These are phyloP conservation scores for Chrysina gloriosa DNA, from an alignment of 2,888 invertebrate genomes.

Conservation along the genomic window DNA sequence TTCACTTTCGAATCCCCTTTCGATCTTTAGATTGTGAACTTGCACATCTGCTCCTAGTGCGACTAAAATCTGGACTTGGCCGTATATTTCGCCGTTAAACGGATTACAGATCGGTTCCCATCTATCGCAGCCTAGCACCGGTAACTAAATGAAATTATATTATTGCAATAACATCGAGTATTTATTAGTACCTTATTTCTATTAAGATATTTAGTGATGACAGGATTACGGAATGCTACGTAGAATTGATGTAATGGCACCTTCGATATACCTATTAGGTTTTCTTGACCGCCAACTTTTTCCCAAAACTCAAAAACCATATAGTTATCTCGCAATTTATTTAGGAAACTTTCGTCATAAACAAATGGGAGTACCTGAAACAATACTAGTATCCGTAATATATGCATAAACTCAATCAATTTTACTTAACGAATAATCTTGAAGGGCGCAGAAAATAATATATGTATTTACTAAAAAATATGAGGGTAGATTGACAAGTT, in stretches of 20 bases:
- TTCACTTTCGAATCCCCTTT: conserved; percentile 61
- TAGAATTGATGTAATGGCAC: conserved; percentile 72
- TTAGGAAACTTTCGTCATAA: conserved; percentile 68
- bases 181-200: conserved; percentile 67
- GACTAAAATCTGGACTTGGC: conserved; percentile 69
- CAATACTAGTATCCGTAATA: neutral
- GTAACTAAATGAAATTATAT: conserved; percentile 63
- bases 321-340: conserved; percentile 69
- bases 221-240: conserved; percentile 70
- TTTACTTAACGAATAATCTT: no score
- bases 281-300: conserved; percentile 60
- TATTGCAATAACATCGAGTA: neutral
- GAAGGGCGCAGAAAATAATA: no score
- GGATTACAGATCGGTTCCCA: conserved; percentile 69
- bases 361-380: conserved; percentile 68
- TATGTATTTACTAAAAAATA: no score
- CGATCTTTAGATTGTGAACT: conserved; percentile 67
- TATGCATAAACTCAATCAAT: no score
- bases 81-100: conserved; percentile 64
- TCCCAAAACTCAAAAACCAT: conserved; percentile 69
- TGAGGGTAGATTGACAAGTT: no score
- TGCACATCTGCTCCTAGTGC: conserved; percentile 73
- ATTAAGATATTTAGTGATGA: conserved; percentile 68
- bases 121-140: conserved; percentile 71
- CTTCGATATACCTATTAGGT: conserved; percentile 67